Evolutionary conservation across 2,797 vertebrate species (phyloP), one percentile per base, ranked within the genome.

Genomic region (Mallotus villosus): DNA sequence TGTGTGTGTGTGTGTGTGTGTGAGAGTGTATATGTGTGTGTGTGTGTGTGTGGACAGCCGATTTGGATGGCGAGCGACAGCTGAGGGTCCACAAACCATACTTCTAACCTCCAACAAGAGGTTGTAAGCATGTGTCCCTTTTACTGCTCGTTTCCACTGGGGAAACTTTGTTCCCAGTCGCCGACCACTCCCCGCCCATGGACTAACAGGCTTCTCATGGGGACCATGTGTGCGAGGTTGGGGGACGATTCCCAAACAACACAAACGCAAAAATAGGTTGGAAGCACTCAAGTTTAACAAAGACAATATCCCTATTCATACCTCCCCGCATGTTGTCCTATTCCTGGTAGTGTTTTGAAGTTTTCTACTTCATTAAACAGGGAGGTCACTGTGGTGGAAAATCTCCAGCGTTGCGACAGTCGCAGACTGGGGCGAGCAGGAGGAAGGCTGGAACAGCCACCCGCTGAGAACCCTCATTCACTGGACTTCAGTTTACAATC

Each of bases 61-160:
- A 67, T 24, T 16, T 25, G 22, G 62, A 34, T 63, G 37, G 64
- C 41, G 67, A 67, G 71, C 37, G 53, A 73, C 70, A 62, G 63
- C 51, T 58, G 61, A 60, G n/a, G 59, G 27, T 63, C 61, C 27
- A 63, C 25, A 27, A 34, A 29, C 1, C 25, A 12, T 27, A 32
- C 61, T 63, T 29, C 27, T 19, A 29, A 19, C 61, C 61, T 3
- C 55, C 17, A 22, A 22, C 51, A 17, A 17, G 16, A 55, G 51
- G 51, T 55, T 24, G 22, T 21, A 21, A 59, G 22, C n/a, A 8
- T 59, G n/a, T 21, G 21, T 24, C 57, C 16, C 57, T 22, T 21
- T 24, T 21, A 21, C 6, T 11, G 22, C 57, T 24, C 2, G 2
- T 59, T 59, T 21, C 57, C 22, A 55, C 51, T n/a, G 19, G 51